Base-by-base conservation (phyloP, 2,797 vertebrate genomes). In the Lophius americanus region DNA sequence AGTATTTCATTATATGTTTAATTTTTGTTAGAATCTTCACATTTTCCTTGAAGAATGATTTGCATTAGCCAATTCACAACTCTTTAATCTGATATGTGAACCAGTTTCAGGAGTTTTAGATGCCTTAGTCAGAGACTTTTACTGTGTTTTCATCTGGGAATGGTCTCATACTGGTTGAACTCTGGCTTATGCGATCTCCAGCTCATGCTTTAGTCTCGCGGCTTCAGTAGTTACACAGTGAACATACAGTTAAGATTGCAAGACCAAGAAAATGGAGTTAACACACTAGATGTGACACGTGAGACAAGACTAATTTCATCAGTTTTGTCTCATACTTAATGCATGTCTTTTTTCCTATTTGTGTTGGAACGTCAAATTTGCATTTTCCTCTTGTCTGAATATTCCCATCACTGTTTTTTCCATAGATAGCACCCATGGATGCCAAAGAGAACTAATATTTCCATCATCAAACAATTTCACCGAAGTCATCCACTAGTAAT, bases 391-490 rank as follows among this genome's bases (percentile, higher is more conserved):
- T 11, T 14, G 38, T 75, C 12, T 46, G 37, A 73, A 67, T 60
- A 44, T 65, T 52, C 51, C 58, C 62, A 13, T 38, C 35, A 0
- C 47, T 62, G 23, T 23, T 52, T 14, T 51, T 55, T 44, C 56
- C 51, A 46, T 41, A 54, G 50, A 41, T 65, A 61, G 35, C 44
- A 37, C 60, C 46, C 68, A 9, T 6, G 35, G 51, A 63, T 71
- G 64, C 64, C 70, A 51, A 47, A 33, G 72, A 75, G 77, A 85
- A 88, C 82, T 77, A 79, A 79, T 74, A 60, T 82, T 85, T 82
- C 71, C 70, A 76, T 82, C 75, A 81, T 75, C 69, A 66, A 68
- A 82, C 71, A 37, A 39, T 78, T 23, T 23, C 23, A 23, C 23
- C 23, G 23, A 23, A 23, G 23, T 23, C 23, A 23, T 23, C 23